Base-by-base conservation (phyloP, 2,888 invertebrate species). In the Nomada lathburiana region DNA sequence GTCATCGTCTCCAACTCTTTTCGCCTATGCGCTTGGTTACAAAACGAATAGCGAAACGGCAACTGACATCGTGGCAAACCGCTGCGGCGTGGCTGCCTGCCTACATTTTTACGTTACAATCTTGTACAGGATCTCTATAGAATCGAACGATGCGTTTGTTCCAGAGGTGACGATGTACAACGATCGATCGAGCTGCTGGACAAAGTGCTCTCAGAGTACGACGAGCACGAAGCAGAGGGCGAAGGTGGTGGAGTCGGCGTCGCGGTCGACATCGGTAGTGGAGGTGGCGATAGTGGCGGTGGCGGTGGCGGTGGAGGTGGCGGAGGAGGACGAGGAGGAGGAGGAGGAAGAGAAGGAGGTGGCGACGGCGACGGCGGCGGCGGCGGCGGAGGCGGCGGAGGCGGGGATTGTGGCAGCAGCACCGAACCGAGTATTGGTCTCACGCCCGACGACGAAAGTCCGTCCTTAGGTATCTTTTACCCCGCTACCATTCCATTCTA, bases 131-230 rank as follows among this genome's bases (percentile, higher is more conserved):
- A 90, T 91, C 88, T 88, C 92, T 92, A 91, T 92, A 92, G 92
- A 92, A 91, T 89, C 89, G 88, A 92, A 90, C 88, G 88, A 89
- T 87, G 83, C 88, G 87, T 92, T 94, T 93, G 89, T 96, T 96
- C 90, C 95, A 97, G 97, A 94, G 96, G 96, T 94, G 97, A 97
- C 94, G 98, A 98, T 94, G 97, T 98, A 94, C 97, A 98, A 94
- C 96, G 97, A 94, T 97, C 97, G 89, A 95, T 98, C 95, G 97
- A 97, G 94, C 95, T 98, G 91, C 95, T 98, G 94, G 98, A 98
- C 95, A 97, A 97, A 93, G 98, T 98, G 94, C 95, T 98, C 94
- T 97, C 97, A 90, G 98, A 98, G 95, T 98, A 98, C 95, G 98
- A 98, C 95, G 98, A 98, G 94, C 95, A 95, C 93, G 95, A 95